Evolutionary conservation across 2,797 vertebrate genomes (phyloP).

Genomic region (Dermochelys coriacea): DNA sequence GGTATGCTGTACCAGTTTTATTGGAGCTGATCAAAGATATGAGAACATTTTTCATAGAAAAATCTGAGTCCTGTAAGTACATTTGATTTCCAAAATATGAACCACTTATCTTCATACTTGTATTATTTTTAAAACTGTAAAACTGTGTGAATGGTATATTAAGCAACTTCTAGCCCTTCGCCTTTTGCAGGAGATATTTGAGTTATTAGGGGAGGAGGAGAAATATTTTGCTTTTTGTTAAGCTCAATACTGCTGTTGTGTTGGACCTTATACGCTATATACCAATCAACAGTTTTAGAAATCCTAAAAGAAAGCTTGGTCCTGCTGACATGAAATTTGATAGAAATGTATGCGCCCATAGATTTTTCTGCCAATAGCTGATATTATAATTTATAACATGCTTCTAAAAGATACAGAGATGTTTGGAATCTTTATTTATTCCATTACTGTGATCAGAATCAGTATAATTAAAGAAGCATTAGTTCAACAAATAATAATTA

Average conservation of each 20-base stretch:
- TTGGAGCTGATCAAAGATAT: too few relatives aligned
- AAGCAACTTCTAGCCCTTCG: not conserved
- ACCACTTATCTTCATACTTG: not conserved
- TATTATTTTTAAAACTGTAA: not conserved
- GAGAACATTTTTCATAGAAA: not conserved
- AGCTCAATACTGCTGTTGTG: not conserved
- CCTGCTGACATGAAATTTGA: not conserved
- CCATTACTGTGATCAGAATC: not conserved
- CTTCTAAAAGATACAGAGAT: not conserved
- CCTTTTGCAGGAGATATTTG: not conserved
- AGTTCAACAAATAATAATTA: not conserved
- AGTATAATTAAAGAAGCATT: not conserved
- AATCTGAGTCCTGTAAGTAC: not conserved
- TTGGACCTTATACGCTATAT: not conserved
- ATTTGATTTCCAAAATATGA: not conserved
- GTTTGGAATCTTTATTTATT: not conserved
- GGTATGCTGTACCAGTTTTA: too few relatives aligned
- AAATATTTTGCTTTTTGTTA: not conserved
- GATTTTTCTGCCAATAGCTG: not conserved
- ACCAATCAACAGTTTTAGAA: not conserved
- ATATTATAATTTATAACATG: not conserved
- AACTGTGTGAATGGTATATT: not conserved
- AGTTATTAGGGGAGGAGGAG: not conserved
- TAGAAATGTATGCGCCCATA: not conserved
- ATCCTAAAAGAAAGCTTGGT: not conserved